These are phyloP conservation scores for Apostichopus parvimensis DNA, from an alignment of 35 echinoderm and acorn worm genomes.

Conservation along the genomic window DNA sequence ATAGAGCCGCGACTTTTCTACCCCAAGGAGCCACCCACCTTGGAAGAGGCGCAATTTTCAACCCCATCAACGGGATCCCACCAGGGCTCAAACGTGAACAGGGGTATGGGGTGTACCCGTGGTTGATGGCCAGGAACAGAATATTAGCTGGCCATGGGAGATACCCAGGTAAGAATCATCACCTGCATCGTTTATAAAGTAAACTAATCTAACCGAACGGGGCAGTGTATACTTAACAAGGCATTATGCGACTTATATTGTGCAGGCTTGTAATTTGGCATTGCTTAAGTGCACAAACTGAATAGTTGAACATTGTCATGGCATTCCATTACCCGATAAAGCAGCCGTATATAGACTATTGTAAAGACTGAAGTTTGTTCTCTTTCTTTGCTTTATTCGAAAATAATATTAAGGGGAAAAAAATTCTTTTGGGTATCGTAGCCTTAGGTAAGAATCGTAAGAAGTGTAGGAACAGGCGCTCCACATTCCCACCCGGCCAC, in stretches of 20 bases:
- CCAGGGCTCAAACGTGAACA: slow-evolving; percentile 36
- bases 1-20: slow-evolving; percentile 1
- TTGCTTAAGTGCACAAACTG: background rate
- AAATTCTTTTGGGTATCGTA: background rate
- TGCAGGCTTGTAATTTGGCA: background rate
- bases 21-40: slow-evolving; percentile 14
- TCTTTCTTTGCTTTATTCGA: background rate
- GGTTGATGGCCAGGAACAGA: slow-evolving; percentile 45
- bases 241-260: too few relatives aligned
- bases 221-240: too few relatives aligned
- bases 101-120: slow-evolving; percentile 47
- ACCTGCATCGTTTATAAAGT: background rate
- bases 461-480: background rate
- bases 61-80: slow-evolving; percentile 18
- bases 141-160: slow-evolving; percentile 26
- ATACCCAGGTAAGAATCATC: slow-evolving; percentile 12
- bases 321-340: background rate
- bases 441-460: background rate
- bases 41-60: background rate
- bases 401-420: background rate
- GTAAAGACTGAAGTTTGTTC: background rate
- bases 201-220: too few relatives aligned
- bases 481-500: too few relatives aligned
- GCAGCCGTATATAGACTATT: background rate
- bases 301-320: background rate